A percentile compares a stretch with the other conserved stretches of the same genome.
phyloP scores from a whole-genome alignment of 1,140 invertebrate genomes.

The Melipona quadrifasciata region DNA sequence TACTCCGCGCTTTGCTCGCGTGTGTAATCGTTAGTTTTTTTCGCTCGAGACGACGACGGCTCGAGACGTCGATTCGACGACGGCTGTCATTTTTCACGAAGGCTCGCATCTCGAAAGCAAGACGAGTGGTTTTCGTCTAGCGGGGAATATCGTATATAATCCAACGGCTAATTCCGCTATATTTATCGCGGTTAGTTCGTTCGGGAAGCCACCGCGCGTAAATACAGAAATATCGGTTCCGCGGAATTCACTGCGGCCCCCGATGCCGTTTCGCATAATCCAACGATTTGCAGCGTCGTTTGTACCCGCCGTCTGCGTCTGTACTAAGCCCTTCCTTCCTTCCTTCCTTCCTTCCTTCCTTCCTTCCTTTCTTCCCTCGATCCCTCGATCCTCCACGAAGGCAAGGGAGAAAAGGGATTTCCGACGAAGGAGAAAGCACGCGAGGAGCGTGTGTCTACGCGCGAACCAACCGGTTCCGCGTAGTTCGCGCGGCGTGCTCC shows the following conservation, averaged over 20 bases:
- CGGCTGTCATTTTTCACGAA: not conserved
- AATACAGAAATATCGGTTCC: conserved; percentile 34
- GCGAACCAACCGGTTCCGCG: not conserved
- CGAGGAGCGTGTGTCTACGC: not conserved
- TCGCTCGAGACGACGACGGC: no score
- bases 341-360: no score
- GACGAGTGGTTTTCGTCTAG: not conserved
- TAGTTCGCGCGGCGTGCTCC: not conserved
- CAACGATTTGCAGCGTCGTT: conserved; percentile 25
- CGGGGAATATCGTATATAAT: not conserved
- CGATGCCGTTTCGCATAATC: conserved; percentile 27
- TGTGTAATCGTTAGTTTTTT: not conserved
- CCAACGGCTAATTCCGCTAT: conserved; percentile 2
- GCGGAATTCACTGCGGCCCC: not conserved
- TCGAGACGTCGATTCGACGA: not conserved
- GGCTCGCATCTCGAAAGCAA: not conserved
- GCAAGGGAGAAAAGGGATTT: conserved; percentile 7
- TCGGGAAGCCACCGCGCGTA: not conserved
- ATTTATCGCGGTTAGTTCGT: conserved; percentile 30
- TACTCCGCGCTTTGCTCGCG: not conserved
- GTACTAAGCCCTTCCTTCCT: not conserved
- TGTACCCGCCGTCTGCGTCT: no score
- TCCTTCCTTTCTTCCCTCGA: not conserved
- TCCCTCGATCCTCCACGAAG: not conserved
- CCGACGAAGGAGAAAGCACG: not conserved